Evolutionary conservation across 2,113 vertebrate genomes (phyloP), one percentile per base, ranked within the genome.

Genomic region (Nerophis lumbriciformis): DNA sequence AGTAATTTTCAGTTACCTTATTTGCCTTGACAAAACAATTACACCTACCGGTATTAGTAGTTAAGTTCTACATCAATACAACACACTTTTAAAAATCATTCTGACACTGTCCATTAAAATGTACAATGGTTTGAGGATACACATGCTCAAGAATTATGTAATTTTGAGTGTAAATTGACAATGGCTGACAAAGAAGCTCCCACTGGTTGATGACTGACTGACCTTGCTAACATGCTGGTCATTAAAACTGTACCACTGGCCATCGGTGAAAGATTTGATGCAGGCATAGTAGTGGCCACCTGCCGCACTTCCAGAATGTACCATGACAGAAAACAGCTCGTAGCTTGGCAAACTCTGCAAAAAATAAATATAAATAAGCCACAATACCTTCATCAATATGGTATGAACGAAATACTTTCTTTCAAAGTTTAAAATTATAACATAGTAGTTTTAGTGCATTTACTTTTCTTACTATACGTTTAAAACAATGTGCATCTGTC

Each of bases 201-300:
- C 19, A 36, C 37, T 13, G 16, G 42, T 5, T 61, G 53, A 70
- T 2, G 42, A 45, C 10, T 45, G 42, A 3, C 79, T 74, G 87
- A 99, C 97, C 95, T 95, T 96, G 91, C 95, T 97, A 76, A 99
- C 97, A n/a, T 99, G 97, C 69, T 99, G 97, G 85, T 99, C 97
- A 19, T 99, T 99, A 88, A 98, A 99, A 83, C 96, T 99, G 88
- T 96, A 98, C 97, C 96, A 99, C 72, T 98, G 97, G 61, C 95
- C 93, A 62, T 99, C 97, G 72, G 89, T 93, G 55, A 99, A 99
- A 47, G 97, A 99, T 81, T 94, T 98, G 87, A 99, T 99, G 79
- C 95, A 99, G 83, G 97, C 97, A 19, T 99, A 99, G 76, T 99
- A 99, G 88, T 99, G 97, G 56, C 97, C 97, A 61, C 97, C 97